Conservation (phyloP, 1,140 invertebrate genomes). For the Notospermus geniculatus region DNA sequence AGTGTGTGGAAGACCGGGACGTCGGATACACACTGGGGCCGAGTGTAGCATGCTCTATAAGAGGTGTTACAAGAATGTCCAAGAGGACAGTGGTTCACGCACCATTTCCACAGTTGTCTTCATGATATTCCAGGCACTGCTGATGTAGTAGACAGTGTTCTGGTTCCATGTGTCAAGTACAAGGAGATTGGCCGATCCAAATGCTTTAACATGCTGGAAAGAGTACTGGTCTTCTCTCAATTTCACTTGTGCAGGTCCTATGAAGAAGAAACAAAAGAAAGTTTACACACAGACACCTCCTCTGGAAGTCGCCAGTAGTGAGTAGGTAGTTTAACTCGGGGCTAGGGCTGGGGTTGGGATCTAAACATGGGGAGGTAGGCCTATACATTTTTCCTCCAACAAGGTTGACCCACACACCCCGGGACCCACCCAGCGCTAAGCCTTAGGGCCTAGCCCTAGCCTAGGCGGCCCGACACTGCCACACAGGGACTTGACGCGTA, state of each 20-base stretch:
- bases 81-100: not conserved
- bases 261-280: constrained; percentile 29
- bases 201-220: constrained; percentile 71
- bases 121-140: constrained; percentile 37
- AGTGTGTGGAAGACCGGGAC: too few species aligned
- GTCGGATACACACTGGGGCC: too few species aligned
- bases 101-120: constrained; percentile 8
- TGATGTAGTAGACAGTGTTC: constrained; percentile 48
- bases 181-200: constrained; percentile 71
- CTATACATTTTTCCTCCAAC: not conserved
- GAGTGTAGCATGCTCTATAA: too few species aligned
- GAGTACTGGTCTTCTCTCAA: constrained; percentile 69
- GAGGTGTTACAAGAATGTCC: too few species aligned
- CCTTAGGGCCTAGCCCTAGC: too few species aligned
- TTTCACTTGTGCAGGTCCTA: constrained; percentile 61
- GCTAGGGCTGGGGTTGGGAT: not conserved
- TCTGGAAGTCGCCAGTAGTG: not conserved
- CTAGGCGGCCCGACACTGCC: too few species aligned
- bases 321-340: too few species aligned
- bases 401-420: too few species aligned
- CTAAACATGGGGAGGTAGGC: not conserved
- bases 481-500: too few species aligned
- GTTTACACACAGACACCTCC: not conserved
- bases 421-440: too few species aligned
- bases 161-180: constrained; percentile 64